A percentile compares a stretch with the other conserved stretches of the same genome.
These are phyloP conservation scores for Burhinus oedicnemus DNA, from an alignment of 2,113 vertebrate genomes.

Conservation along the genomic window DNA sequence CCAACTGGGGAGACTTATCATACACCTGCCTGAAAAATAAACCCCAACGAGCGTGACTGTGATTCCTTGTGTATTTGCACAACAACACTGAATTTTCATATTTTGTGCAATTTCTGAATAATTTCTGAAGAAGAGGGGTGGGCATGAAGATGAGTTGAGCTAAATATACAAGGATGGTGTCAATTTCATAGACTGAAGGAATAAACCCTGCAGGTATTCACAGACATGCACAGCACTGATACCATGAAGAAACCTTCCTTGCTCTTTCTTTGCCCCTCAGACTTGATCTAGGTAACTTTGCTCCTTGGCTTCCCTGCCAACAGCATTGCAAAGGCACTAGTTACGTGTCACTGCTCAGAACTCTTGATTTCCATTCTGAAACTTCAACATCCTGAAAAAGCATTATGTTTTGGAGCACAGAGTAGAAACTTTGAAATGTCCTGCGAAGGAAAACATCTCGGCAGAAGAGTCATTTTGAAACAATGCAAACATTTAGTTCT, in stretches of 20 bases:
- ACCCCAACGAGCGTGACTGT: neutral
- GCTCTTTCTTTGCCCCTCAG: neutral
- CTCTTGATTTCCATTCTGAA: neutral
- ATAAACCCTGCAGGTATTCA: neutral
- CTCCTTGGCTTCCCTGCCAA: neutral
- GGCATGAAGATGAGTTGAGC: neutral
- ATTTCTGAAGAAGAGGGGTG: neutral
- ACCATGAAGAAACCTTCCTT: neutral
- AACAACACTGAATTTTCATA: neutral
- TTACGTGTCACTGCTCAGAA: neutral
- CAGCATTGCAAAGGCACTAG: neutral
- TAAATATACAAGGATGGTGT: neutral
- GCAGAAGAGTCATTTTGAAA: neutral
- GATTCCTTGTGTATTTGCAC: neutral
- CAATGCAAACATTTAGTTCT: neutral
- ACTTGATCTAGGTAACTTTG: neutral
- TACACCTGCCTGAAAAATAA: neutral
- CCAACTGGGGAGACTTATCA: neutral
- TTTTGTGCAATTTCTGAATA: neutral
- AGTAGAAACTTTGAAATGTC: neutral
- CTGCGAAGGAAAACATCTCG: neutral
- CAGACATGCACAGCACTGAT: neutral
- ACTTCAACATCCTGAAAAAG: neutral
- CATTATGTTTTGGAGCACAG: neutral
- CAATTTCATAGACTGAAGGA: neutral